Percentiles rank a stretch among this genome's conserved stretches.
Conservation (phyloP, 2,888 invertebrate species). For the Perizoma affinitatum region DNA sequence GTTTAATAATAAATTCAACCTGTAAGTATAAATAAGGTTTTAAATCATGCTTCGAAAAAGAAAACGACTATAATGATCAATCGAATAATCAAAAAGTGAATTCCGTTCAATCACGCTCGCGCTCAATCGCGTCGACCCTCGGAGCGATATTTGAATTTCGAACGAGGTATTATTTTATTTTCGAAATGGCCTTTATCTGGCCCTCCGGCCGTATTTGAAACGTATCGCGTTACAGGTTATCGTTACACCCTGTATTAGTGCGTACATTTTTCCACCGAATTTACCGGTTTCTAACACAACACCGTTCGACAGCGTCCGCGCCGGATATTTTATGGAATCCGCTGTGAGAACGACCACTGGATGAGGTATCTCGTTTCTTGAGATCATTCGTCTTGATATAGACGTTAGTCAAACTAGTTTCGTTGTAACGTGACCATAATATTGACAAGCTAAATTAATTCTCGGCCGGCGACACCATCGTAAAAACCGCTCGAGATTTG, state of each 20-base stretch:
- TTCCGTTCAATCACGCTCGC: slow-evolving; percentile 55
- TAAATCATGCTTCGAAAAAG: slow-evolving; percentile 32
- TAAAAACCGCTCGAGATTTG: slow-evolving; percentile 60
- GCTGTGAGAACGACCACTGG: slow-evolving; percentile 63
- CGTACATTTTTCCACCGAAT: slow-evolving; percentile 57
- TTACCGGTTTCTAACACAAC: slow-evolving; percentile 60
- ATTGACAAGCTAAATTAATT: slow-evolving; percentile 75
- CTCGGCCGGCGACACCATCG: slow-evolving; percentile 56
- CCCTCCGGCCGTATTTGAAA: slow-evolving; percentile 74
- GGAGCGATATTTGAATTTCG: slow-evolving; percentile 71
- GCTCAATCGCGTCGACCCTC: slow-evolving; percentile 35
- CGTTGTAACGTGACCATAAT: slow-evolving; percentile 71
- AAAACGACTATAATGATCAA: slow-evolving; percentile 46
- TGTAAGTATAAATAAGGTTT: slow-evolving; percentile 24
- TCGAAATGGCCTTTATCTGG: slow-evolving; percentile 72
- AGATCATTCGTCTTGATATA: slow-evolving; percentile 64
- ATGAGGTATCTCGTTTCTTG: slow-evolving; percentile 71
- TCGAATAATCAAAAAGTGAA: slow-evolving; percentile 56
- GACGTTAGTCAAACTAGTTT: slow-evolving; percentile 75
- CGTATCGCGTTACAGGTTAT: slow-evolving; percentile 77
- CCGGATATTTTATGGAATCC: slow-evolving; percentile 72
- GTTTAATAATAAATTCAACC: slow-evolving; percentile 21
- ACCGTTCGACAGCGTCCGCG: slow-evolving; percentile 51
- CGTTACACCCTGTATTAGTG: slow-evolving; percentile 71
- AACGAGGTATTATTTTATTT: slow-evolving; percentile 65